phyloP scores from a whole-genome alignment of 2,888 invertebrate species.

The Drosophila rellima region DNA sequence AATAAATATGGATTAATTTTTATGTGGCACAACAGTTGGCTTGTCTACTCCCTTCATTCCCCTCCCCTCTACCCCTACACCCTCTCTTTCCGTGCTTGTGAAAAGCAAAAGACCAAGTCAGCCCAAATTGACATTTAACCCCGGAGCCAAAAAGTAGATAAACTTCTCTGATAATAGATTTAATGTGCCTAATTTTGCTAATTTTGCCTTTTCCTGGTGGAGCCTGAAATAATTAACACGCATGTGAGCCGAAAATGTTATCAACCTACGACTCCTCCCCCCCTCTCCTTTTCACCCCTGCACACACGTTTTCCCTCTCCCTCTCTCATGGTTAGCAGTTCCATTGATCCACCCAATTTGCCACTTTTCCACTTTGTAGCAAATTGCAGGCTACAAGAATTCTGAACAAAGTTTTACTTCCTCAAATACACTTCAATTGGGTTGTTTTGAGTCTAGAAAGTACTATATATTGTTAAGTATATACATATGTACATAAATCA shows the following conservation, averaged over 20 bases:
- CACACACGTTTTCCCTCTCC: not conserved
- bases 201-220: constrained; percentile 49
- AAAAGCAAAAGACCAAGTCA: constrained; percentile 18
- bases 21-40: constrained; percentile 5
- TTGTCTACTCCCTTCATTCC: not conserved
- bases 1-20: constrained; percentile 42
- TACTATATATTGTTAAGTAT: not conserved
- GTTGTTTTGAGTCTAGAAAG: not conserved
- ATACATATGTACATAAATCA: not conserved
- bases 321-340: constrained; percentile 4
- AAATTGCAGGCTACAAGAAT: constrained; percentile 36
- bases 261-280: constrained; percentile 5
- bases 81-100: not conserved
- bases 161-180: constrained; percentile 68
- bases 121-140: constrained; percentile 55
- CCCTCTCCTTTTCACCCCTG: not conserved
- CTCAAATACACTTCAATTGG: constrained; percentile 14
- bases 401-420: constrained; percentile 11
- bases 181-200: constrained; percentile 61
- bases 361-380: constrained; percentile 16
- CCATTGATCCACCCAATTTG: constrained; percentile 16
- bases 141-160: constrained; percentile 48
- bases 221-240: constrained; percentile 60
- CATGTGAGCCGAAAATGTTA: constrained; percentile 51
- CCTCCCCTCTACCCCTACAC: not conserved